Evolutionary conservation across 2,113 vertebrate genomes (phyloP), one percentile per base, ranked within the genome.

Genomic region (Amia ocellicauda): DNA sequence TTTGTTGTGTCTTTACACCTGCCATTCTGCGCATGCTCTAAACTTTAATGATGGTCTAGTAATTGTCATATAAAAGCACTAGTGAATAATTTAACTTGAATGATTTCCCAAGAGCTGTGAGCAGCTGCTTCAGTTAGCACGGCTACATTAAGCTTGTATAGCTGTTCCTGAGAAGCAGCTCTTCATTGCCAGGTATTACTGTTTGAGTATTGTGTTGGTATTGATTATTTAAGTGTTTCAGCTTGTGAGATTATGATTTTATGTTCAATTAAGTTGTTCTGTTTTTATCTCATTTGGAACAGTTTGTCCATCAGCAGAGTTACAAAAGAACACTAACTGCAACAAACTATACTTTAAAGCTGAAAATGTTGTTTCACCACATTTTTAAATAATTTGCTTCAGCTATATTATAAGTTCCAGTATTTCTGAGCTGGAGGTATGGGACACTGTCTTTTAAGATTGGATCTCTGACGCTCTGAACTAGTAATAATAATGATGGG

Each of bases 71-170:
- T 75, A 69, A 75, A 69, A 63, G 71, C 66, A 60, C 62, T 58
- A 60, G 71, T 73, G 57, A 74, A 72, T 78, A 66, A 74, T 75
- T 74, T 64, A 69, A 72, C 64, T 62, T 58, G 57, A 61, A 58
- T 56, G 26, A 55, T 63, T 71, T 78, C 64, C 70, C 69, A 54
- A 43, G 66, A 71, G 69, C 69, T 51, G 41, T 20, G 19, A 62
- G 70, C 66, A 67, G 68, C 71, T 62, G 66, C 62, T 24, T 59
- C 66, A 47, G 69, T 61, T 28, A n/a, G 62, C 63, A 62, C 53
- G 20, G 36, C 13, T 19, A n/a, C 26, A 31, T 47, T 7, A 26
- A 26, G 19, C 16, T 13, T 49, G 29, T 24, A 9, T 13, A 23
- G 3, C 49, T 13, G 11, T 24, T 47, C 53, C 27, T 11, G 13